These are phyloP conservation scores for Drosophila mimetica DNA, from an alignment of 2,888 invertebrate genomes.

Conservation along the genomic window DNA sequence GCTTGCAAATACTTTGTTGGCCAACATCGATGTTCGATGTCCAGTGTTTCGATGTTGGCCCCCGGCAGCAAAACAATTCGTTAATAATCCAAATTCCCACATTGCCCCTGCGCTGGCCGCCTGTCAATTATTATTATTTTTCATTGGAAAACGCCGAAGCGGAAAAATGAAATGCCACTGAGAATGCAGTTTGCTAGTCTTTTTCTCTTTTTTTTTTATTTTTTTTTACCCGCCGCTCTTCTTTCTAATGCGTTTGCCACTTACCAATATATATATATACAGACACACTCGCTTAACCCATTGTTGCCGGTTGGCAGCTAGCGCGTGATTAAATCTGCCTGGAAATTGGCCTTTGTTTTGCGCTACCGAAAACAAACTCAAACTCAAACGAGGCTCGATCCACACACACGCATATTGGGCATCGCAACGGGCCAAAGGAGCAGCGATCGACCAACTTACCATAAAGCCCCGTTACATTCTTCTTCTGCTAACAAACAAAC, in stretches of 20 bases:
- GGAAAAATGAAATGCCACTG: conserved; percentile 75
- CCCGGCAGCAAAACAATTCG: conserved; percentile 73
- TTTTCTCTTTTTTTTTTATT: conserved; percentile 14
- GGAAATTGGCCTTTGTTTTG: conserved; percentile 77
- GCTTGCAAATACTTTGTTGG: conserved; percentile 60
- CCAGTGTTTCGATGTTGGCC: conserved; percentile 44
- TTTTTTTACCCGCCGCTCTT: conserved; percentile 5
- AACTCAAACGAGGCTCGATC: conserved; percentile 31
- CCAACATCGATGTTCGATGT: conserved; percentile 26
- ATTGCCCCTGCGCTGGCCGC: conserved; percentile 66
- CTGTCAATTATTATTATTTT: conserved; percentile 80
- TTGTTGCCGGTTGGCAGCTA: conserved; percentile 62
- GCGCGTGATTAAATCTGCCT: conserved; percentile 78
- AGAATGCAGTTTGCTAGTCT: conserved; percentile 42
- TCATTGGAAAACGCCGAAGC: conserved; percentile 74
- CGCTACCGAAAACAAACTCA: conserved; percentile 53
- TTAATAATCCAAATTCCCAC: conserved; percentile 80
- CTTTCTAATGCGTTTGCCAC: conserved; percentile 74
- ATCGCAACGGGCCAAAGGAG: conserved; percentile 45
- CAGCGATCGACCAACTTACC: conserved; percentile 67
- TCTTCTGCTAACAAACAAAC: conserved; percentile 67
- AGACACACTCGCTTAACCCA: conserved; percentile 64
- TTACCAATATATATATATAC: conserved; percentile 54
- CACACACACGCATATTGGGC: conserved; percentile 40
- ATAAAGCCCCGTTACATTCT: conserved; percentile 79